These are phyloP conservation scores for Nephrotoma flavescens DNA, from an alignment of 2,888 invertebrate species.

Conservation along the genomic window DNA sequence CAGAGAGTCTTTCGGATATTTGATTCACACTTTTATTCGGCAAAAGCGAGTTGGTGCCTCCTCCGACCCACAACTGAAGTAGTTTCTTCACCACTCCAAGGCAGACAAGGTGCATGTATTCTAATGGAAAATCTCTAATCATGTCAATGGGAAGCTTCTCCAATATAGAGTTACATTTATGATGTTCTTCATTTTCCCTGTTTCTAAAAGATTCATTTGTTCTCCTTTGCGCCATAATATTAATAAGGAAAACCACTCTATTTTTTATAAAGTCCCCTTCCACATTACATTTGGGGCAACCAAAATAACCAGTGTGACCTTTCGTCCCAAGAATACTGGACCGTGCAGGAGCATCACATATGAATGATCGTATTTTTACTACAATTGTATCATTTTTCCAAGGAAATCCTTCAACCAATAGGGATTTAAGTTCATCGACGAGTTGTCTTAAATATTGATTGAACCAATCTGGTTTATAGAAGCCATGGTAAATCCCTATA, in stretches of 20 bases:
- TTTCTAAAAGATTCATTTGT: slow-evolving; percentile 8
- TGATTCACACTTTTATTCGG: background rate
- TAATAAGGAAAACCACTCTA: slow-evolving; percentile 8
- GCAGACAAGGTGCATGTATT: background rate
- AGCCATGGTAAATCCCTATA: background rate
- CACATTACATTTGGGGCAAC: slow-evolving; percentile 11
- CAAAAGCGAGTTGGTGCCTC: background rate
- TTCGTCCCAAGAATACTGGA: no score
- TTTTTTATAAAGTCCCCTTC: slow-evolving; percentile 5
- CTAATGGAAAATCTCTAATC: slow-evolving; percentile 9
- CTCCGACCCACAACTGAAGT: slow-evolving; percentile 1
- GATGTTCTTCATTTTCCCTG: slow-evolving; percentile 12
- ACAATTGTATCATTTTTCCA: slow-evolving; percentile 4
- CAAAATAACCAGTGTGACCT: no score
- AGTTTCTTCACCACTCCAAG: slow-evolving; percentile 8
- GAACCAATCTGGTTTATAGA: background rate
- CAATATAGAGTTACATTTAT: slow-evolving; percentile 12
- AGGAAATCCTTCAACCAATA: slow-evolving; percentile 7
- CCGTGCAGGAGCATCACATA: no score
- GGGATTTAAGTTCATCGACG: slow-evolving; percentile 1
- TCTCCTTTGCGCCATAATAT: background rate
- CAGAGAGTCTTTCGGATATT: background rate
- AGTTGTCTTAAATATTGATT: background rate
- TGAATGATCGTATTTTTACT: no score
- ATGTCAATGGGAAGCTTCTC: slow-evolving; percentile 12